Percentiles rank a stretch among this genome's conserved stretches.
phyloP scores from a whole-genome alignment of 64 coral and sea anemone genomes.

The Stichodactyla mertensii region DNA sequence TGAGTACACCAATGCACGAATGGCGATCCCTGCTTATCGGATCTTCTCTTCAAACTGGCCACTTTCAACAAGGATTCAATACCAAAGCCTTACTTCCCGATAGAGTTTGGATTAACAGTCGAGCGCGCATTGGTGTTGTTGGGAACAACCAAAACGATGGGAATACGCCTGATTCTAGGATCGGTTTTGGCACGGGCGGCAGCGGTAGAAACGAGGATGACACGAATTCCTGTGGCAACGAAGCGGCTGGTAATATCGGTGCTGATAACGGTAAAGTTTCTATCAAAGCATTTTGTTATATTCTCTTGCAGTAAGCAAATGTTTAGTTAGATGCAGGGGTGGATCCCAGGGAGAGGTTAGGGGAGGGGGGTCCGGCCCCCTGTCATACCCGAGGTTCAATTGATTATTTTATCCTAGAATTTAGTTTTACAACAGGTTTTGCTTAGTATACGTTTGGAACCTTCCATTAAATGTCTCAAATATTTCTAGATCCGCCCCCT shows the following conservation, averaged over 20 bases:
- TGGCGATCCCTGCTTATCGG: constrained; percentile 15
- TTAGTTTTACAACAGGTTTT: no score
- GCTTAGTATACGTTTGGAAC: no score
- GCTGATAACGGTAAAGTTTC: constrained; percentile 19
- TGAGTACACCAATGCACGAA: neutral
- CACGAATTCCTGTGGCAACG: constrained; percentile 36
- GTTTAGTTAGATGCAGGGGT: no score
- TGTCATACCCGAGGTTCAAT: no score
- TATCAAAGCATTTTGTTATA: constrained; percentile 45
- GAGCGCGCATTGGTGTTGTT: constrained; percentile 40
- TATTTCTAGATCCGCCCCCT: no score
- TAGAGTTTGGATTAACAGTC: neutral
- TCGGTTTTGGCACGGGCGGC: constrained; percentile 46
- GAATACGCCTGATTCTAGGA: constrained; percentile 13
- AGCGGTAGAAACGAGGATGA: neutral
- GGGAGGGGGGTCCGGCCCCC: no score
- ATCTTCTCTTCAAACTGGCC: constrained; percentile 20
- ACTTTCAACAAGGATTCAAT: constrained; percentile 26
- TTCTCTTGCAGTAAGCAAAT: constrained; percentile 25
- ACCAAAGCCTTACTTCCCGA: neutral
- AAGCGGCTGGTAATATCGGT: neutral
- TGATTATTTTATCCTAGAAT: no score
- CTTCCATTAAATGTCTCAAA: no score
- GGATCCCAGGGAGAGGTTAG: no score
- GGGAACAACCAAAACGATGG: constrained; percentile 3